phyloP scores from a whole-genome alignment of 2,113 vertebrate genomes.

The Phrynocephalus versicolor region DNA sequence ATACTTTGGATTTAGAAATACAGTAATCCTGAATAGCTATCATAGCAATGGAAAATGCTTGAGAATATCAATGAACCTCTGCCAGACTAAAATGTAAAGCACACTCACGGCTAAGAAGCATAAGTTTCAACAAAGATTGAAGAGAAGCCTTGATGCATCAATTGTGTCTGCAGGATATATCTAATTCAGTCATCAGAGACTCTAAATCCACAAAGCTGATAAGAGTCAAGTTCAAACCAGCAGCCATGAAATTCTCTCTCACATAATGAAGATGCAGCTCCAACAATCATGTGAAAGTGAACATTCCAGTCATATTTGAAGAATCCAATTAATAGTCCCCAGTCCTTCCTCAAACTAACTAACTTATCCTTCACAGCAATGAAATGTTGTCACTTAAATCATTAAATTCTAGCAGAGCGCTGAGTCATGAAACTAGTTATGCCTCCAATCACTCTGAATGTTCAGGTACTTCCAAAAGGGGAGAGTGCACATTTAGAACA shows the following conservation, averaged over 20 bases:
- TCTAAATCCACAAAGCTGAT: slow-evolving; percentile 68
- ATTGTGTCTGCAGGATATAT: slow-evolving; percentile 64
- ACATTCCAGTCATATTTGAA: slow-evolving; percentile 71
- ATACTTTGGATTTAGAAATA: slow-evolving; percentile 17
- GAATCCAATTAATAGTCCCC: slow-evolving; percentile 36
- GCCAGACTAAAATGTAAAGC: slow-evolving; percentile 44
- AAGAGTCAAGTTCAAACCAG: slow-evolving; percentile 72
- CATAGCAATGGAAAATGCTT: slow-evolving; percentile 37
- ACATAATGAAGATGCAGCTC: slow-evolving; percentile 63
- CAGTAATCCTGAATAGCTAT: slow-evolving; percentile 6
- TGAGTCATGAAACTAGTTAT: neutral
- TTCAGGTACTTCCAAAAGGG: neutral
- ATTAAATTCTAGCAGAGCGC: neutral
- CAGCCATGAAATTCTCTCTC: slow-evolving; percentile 66
- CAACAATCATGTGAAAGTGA: slow-evolving; percentile 70
- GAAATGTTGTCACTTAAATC: neutral
- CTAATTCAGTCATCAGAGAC: slow-evolving; percentile 71
- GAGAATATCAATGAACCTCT: slow-evolving; percentile 37
- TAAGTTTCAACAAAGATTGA: slow-evolving; percentile 54
- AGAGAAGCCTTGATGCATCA: slow-evolving; percentile 73
- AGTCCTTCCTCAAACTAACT: neutral
- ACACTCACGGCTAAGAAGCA: slow-evolving; percentile 39
- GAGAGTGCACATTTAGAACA: no score
- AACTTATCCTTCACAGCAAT: neutral
- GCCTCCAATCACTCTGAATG: neutral